phyloP scores from a whole-genome alignment of 2,797 vertebrate genomes.

The Orestias chungarensis region DNA sequence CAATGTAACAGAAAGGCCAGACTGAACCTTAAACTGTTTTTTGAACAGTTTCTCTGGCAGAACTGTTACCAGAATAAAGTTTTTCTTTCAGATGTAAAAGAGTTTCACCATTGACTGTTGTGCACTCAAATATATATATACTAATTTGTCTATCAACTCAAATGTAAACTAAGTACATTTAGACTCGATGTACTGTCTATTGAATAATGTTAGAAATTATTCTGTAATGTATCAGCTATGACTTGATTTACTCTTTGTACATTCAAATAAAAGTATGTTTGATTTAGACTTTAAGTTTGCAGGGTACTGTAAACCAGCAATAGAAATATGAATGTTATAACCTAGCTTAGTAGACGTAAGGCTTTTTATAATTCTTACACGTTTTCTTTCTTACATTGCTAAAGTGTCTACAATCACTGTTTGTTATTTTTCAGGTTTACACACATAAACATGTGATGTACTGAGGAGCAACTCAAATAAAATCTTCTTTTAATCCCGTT shows the following conservation, averaged over 20 bases:
- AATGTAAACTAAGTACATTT: conserved; percentile 81
- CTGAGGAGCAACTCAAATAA: conserved; percentile 87
- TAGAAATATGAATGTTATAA: conserved; percentile 89
- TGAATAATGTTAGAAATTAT: conserved; percentile 88
- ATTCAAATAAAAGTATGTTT: conserved; percentile 79
- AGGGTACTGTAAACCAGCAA: conserved; percentile 92
- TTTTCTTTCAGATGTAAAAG: conserved; percentile 78
- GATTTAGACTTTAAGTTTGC: conserved; percentile 85
- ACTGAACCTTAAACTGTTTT: conserved; percentile 66
- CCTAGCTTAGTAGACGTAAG: conserved; percentile 81
- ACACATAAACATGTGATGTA: conserved; percentile 84
- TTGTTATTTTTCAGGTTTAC: conserved; percentile 84
- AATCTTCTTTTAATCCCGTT: conserved; percentile 77
- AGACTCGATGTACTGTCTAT: conserved; percentile 85
- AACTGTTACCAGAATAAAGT: conserved; percentile 72
- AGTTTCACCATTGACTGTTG: conserved; percentile 84
- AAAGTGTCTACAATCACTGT: conserved; percentile 86
- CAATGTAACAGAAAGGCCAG: conserved; percentile 66
- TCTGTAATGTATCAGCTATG: conserved; percentile 94
- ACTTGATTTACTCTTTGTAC: conserved; percentile 84
- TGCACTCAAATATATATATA: conserved; percentile 81
- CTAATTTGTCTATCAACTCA: conserved; percentile 82
- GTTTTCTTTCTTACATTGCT: conserved; percentile 88
- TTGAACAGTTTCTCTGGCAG: conserved; percentile 77
- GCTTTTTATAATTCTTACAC: conserved; percentile 79